These are phyloP conservation scores for Columbina picui DNA, from an alignment of 2,113 vertebrate species.

Conservation along the genomic window DNA sequence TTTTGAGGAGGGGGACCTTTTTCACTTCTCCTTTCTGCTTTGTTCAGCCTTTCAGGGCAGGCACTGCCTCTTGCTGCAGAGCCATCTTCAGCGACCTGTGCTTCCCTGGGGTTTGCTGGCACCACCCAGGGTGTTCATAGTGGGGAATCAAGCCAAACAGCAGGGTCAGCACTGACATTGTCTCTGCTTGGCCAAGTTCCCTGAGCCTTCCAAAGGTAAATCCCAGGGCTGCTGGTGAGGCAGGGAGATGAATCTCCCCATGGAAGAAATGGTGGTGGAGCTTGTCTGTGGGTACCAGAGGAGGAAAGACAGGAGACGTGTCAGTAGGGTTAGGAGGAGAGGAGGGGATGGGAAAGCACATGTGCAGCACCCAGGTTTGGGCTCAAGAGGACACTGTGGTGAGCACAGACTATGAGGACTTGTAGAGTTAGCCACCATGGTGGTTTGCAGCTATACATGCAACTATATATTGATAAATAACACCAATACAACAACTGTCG, in stretches of 20 bases:
- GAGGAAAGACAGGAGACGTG: background rate
- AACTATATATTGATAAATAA: background rate
- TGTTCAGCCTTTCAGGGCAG: background rate
- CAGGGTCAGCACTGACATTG: background rate
- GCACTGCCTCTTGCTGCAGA: background rate
- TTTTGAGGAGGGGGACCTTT: rapidly evolving
- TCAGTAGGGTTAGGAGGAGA: background rate
- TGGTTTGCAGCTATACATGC: background rate
- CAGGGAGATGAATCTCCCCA: background rate
- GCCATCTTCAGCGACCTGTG: background rate
- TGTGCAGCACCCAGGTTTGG: background rate
- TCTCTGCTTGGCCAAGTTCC: background rate
- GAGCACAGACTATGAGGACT: background rate
- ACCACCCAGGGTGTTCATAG: rapidly evolving
- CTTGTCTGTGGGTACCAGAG: background rate
- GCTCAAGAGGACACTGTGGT: background rate
- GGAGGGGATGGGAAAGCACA: background rate
- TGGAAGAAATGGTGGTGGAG: background rate
- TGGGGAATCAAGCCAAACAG: background rate
- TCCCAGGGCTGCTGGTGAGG: background rate
- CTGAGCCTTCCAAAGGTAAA: background rate
- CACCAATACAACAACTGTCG: background rate
- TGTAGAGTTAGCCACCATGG: background rate
- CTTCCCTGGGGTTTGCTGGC: too few species aligned
- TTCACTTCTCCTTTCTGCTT: background rate